Evolutionary conservation across 2,888 invertebrate species (phyloP).

Genomic region (Eristalis tenax): DNA sequence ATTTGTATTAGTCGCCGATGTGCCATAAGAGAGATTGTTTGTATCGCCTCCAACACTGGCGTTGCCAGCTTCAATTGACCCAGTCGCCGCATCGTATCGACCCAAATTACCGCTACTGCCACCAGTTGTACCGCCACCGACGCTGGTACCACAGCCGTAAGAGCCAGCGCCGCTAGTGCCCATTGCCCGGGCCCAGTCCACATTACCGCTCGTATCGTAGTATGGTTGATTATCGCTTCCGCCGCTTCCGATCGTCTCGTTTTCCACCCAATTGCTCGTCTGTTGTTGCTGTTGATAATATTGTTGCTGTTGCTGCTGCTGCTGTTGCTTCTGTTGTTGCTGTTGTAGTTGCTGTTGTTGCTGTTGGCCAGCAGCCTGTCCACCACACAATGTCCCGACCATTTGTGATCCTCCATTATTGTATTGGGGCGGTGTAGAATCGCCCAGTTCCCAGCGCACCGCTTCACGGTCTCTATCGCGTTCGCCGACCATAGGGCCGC

Average conservation of each 20-base stretch:
- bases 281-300: constrained; percentile 76
- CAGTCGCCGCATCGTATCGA: constrained; percentile 77
- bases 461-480: constrained; percentile 82
- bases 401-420: constrained; percentile 82
- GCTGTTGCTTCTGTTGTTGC: constrained; percentile 73
- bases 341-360: constrained; percentile 79
- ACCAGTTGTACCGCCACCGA: constrained; percentile 74
- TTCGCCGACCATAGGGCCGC: constrained; percentile 82
- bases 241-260: constrained; percentile 78
- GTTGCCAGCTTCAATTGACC: constrained; percentile 74
- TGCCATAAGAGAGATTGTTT: constrained; percentile 65
- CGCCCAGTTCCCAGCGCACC: constrained; percentile 82
- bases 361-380: constrained; percentile 81
- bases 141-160: constrained; percentile 79
- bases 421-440: constrained; percentile 82
- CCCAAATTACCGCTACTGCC: constrained; percentile 79
- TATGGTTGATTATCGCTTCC: constrained; percentile 79
- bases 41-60: constrained; percentile 72
- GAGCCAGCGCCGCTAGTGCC: constrained; percentile 80
- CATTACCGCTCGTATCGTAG: constrained; percentile 80
- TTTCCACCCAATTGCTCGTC: constrained; percentile 77
- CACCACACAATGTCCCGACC: constrained; percentile 81
- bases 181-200: constrained; percentile 80
- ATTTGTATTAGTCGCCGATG: constrained; percentile 72
- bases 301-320: constrained; percentile 74